phyloP scores from a whole-genome alignment of 2,888 invertebrate species.

The Danaus chrysippus region DNA sequence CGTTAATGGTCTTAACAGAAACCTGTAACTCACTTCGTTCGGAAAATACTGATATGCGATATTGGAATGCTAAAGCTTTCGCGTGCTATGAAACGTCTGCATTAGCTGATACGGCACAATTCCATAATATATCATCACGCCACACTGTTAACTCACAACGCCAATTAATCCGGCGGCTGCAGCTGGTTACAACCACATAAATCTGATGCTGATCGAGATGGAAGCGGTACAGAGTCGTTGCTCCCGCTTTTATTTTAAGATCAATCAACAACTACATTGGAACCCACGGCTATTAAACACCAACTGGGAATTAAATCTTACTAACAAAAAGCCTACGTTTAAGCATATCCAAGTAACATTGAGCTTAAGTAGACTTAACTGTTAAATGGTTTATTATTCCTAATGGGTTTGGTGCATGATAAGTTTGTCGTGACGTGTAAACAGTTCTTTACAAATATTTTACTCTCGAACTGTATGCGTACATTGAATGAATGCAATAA shows the following conservation, averaged over 20 bases:
- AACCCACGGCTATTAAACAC: conserved; percentile 13
- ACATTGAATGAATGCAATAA: conserved; percentile 14
- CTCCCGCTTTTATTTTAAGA: conserved; percentile 35
- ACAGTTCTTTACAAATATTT: background rate
- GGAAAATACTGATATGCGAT: background rate
- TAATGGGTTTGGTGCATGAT: too few relatives aligned
- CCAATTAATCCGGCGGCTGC: conserved; percentile 52
- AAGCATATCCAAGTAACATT: too few relatives aligned
- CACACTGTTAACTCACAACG: conserved; percentile 50
- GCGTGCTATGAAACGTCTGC: background rate
- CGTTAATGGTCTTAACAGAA: background rate
- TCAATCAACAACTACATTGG: conserved; percentile 10
- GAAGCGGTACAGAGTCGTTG: conserved; percentile 50
- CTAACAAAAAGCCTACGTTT: background rate
- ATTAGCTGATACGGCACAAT: background rate
- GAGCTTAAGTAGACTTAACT: too few relatives aligned
- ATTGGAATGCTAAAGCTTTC: background rate
- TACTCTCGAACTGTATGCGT: background rate
- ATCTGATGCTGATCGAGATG: conserved; percentile 46
- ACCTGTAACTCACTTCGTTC: background rate
- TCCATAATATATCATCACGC: conserved; percentile 23
- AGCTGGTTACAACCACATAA: conserved; percentile 48
- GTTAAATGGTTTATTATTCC: too few relatives aligned
- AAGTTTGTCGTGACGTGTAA: background rate
- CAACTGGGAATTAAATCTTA: background rate